Percentiles rank a stretch among this genome's conserved stretches.
Evolutionary conservation across 2,888 invertebrate species (phyloP).

Genomic region (Sinodicranocentrus sp.): DNA sequence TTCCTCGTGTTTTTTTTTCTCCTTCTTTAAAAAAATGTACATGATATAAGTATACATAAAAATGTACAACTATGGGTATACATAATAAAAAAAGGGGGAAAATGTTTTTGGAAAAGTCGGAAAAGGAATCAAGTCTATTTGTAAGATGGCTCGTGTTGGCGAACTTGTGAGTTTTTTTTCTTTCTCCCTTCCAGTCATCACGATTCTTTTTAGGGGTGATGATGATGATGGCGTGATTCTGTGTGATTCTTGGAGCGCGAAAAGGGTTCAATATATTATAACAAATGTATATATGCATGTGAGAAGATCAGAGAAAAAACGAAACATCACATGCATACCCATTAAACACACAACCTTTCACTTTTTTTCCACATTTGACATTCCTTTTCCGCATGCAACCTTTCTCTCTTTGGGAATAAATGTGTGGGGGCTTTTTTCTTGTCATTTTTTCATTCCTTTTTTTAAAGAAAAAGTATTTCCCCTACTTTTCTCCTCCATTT

Average conservation of each 20-base stretch:
- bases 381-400: constrained; percentile 33
- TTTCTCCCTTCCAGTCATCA: constrained; percentile 32
- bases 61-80: too few relatives aligned
- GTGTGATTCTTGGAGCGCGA: constrained; percentile 44
- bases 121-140: constrained; percentile 30
- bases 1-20: not conserved
- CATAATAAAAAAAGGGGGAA: not conserved
- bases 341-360: constrained; percentile 59
- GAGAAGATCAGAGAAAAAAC: constrained; percentile 10
- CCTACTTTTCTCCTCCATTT: not conserved
- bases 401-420: too few relatives aligned
- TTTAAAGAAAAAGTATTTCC: not conserved
- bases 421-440: too few relatives aligned
- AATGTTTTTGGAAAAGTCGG: not conserved
- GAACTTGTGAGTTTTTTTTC: constrained; percentile 30
- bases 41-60: too few relatives aligned
- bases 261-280: constrained; percentile 36
- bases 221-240: constrained; percentile 57
- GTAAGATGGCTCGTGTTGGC: constrained; percentile 30
- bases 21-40: constrained; percentile 10
- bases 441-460: constrained; percentile 12
- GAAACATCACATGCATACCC: constrained; percentile 45
- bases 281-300: not conserved
- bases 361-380: constrained; percentile 49
- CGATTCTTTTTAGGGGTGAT: constrained; percentile 30